phyloP scores from a whole-genome alignment of 2,797 vertebrate genomes.

The Oryzias sinensis region DNA sequence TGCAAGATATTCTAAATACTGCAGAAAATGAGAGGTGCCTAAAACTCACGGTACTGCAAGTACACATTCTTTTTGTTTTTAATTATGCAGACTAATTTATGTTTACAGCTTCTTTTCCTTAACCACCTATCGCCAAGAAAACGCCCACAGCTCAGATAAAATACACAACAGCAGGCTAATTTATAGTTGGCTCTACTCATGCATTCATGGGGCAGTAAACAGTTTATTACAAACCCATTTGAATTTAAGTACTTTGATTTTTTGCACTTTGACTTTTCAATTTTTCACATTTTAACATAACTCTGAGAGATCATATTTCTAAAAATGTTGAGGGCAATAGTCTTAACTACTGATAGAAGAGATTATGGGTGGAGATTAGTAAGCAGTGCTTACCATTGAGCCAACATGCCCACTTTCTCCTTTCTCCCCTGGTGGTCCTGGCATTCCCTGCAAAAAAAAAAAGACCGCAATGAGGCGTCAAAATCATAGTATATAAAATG shows the following conservation, averaged over 20 bases:
- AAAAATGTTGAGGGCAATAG: no score
- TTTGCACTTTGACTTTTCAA: no score
- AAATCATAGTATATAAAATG: background rate
- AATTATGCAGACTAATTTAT: no score
- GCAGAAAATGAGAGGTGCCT: no score
- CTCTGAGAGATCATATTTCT: no score
- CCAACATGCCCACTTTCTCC: slow-evolving; percentile 87
- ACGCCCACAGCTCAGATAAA: background rate
- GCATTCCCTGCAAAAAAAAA: slow-evolving; percentile 81
- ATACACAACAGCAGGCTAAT: background rate
- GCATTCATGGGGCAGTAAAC: background rate
- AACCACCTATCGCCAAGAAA: background rate
- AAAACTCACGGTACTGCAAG: no score
- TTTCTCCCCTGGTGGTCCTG: slow-evolving; percentile 86
- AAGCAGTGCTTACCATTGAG: slow-evolving; percentile 76
- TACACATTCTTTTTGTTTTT: no score
- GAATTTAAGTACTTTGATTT: no score
- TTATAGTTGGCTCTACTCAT: background rate
- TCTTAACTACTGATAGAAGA: background rate
- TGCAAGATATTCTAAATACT: no score
- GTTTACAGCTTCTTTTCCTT: no score
- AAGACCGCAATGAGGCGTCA: slow-evolving; percentile 5
- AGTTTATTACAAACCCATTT: background rate
- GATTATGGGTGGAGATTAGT: slow-evolving; percentile 5
- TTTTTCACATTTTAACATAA: no score